Conservation (phyloP, 2,888 invertebrate genomes). For the Ischnura elegans region DNA sequence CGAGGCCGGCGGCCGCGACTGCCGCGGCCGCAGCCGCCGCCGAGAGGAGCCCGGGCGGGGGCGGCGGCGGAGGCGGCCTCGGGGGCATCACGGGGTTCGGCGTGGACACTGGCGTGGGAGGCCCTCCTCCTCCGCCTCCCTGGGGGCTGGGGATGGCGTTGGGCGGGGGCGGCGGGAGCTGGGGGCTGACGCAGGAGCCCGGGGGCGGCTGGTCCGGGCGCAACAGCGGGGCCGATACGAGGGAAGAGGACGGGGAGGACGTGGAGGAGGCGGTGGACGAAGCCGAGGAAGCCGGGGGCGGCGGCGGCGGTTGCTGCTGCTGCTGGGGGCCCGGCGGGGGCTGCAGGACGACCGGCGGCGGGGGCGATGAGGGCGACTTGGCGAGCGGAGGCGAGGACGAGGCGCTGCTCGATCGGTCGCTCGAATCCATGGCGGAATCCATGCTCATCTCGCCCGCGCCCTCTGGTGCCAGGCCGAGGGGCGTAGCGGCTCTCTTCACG, state of each 20-base stretch:
- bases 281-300: constrained; percentile 66
- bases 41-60: constrained; percentile 87
- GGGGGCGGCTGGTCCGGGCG: constrained; percentile 75
- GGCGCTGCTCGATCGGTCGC: constrained; percentile 81
- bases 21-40: constrained; percentile 64
- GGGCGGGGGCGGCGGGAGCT: constrained; percentile 74
- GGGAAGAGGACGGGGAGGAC: constrained; percentile 68
- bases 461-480: constrained; percentile 44
- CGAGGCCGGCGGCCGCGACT: constrained; percentile 68
- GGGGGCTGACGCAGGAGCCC: constrained; percentile 75
- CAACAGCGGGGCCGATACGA: constrained; percentile 73
- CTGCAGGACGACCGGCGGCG: constrained; percentile 75
- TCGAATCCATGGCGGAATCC: constrained; percentile 82
- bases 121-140: constrained; percentile 82
- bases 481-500: constrained; percentile 55
- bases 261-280: constrained; percentile 68
- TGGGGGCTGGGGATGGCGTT: constrained; percentile 69
- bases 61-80: constrained; percentile 90
- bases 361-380: constrained; percentile 78
- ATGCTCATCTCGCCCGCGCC: constrained; percentile 75
- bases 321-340: constrained; percentile 68
- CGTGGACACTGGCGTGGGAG: constrained; percentile 82
- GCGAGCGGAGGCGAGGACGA: constrained; percentile 79
- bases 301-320: constrained; percentile 68
- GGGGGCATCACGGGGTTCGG: constrained; percentile 78